phyloP scores from a whole-genome alignment of 2,797 vertebrate species.

The Notoglanidium macrostoma region DNA sequence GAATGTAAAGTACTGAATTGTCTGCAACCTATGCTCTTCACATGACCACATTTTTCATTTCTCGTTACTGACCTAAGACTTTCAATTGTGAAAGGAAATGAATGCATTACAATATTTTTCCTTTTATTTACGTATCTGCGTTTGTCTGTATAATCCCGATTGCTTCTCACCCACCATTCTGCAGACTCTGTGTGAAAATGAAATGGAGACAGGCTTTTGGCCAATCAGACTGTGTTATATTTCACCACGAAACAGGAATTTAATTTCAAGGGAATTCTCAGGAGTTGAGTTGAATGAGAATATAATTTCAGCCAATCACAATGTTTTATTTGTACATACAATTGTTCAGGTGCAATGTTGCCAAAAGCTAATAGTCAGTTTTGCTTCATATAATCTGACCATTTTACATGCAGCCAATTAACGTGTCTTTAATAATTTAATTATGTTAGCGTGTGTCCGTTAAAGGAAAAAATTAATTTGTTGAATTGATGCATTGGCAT shows the following conservation, averaged over 20 bases:
- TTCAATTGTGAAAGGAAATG: background rate
- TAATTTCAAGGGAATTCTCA: background rate
- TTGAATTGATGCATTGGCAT: background rate
- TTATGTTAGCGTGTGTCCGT: background rate
- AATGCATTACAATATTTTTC: background rate
- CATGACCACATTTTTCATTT: background rate
- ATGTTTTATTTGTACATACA: background rate
- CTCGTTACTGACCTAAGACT: background rate
- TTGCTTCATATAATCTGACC: background rate
- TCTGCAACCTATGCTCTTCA: constrained; percentile 2
- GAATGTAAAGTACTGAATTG: background rate
- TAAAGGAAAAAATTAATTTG: background rate
- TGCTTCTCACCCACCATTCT: background rate
- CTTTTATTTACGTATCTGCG: background rate
- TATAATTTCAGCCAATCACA: background rate
- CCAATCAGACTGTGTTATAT: background rate
- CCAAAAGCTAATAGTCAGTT: background rate
- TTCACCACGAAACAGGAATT: background rate
- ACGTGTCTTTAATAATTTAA: background rate
- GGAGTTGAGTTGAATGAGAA: background rate
- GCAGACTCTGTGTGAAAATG: background rate
- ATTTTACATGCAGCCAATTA: background rate
- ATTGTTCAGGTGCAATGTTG: background rate
- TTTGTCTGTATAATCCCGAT: background rate
- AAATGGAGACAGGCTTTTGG: background rate